phyloP scores from a whole-genome alignment of 2,888 invertebrate species.

The Alsophila aescularia region DNA sequence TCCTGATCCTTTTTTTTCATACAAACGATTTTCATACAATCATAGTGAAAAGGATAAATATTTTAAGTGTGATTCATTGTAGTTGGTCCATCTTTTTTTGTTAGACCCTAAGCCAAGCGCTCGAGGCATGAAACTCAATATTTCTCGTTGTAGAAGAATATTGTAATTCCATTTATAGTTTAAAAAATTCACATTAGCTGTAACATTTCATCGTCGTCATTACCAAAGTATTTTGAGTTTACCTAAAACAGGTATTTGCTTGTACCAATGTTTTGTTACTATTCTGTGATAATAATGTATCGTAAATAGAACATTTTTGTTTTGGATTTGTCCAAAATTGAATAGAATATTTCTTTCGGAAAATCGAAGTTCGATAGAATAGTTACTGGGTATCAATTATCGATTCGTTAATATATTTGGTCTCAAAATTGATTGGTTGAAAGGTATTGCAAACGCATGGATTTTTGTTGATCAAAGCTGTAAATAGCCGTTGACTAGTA shows the following conservation, averaged over 20 bases:
- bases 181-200: slow-evolving; percentile 15
- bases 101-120: slow-evolving; percentile 6
- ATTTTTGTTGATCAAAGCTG: slow-evolving; percentile 57
- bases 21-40: no score
- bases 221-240: slow-evolving; percentile 3
- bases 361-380: no score
- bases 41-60: no score
- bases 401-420: neutral
- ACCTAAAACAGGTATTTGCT: slow-evolving; percentile 36
- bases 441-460: slow-evolving; percentile 38
- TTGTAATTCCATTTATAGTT: slow-evolving; percentile 21
- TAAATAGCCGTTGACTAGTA: slow-evolving; percentile 81
- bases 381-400: neutral
- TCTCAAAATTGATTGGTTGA: slow-evolving; percentile 25
- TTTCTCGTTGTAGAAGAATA: slow-evolving; percentile 23
- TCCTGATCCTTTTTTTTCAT: no score
- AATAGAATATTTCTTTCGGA: no score
- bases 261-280: slow-evolving; percentile 47
- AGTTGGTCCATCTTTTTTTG: slow-evolving; percentile 3
- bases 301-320: slow-evolving; percentile 31
- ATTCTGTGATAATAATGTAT: slow-evolving; percentile 40
- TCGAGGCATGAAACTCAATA: slow-evolving; percentile 8
- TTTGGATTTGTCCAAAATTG: neutral
- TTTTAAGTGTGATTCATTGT: no score
- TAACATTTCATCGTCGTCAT: neutral